Conservation (phyloP, 2,797 vertebrate species). For the Meriones psammophilus region DNA sequence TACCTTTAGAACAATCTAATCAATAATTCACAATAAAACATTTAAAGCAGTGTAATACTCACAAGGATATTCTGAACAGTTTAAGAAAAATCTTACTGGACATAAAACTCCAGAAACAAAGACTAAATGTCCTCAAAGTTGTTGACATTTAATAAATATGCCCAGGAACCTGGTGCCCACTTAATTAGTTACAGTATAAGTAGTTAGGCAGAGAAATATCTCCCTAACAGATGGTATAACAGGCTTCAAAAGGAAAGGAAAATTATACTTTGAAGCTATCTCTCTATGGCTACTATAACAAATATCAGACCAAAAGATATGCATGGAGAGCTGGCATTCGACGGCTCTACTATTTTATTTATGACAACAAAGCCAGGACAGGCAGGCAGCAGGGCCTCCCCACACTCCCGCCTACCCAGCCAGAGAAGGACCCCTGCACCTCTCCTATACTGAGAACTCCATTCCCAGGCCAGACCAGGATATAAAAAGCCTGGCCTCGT, state of each 20-base stretch:
- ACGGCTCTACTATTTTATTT: not conserved
- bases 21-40: constrained; percentile 29
- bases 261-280: constrained; percentile 58
- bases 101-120: constrained; percentile 81
- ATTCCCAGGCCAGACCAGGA: constrained; percentile 73
- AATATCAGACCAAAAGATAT: constrained; percentile 38
- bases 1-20: not conserved
- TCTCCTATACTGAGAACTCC: not conserved
- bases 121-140: constrained; percentile 81
- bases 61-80: constrained; percentile 66
- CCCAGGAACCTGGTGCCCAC: constrained; percentile 67
- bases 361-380: not conserved
- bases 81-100: constrained; percentile 77
- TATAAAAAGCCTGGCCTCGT: constrained; percentile 82
- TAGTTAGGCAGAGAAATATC: constrained; percentile 62
- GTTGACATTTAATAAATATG: constrained; percentile 86
- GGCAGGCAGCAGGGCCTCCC: not conserved
- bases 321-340: not conserved
- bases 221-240: constrained; percentile 78
- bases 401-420: not conserved
- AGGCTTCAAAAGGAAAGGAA: constrained; percentile 73
- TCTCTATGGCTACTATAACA: constrained; percentile 56
- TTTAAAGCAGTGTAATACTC: constrained; percentile 23
- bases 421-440: not conserved
- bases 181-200: constrained; percentile 76